phyloP scores from a whole-genome alignment of 2,797 vertebrate species.

The Danio tinwini region DNA sequence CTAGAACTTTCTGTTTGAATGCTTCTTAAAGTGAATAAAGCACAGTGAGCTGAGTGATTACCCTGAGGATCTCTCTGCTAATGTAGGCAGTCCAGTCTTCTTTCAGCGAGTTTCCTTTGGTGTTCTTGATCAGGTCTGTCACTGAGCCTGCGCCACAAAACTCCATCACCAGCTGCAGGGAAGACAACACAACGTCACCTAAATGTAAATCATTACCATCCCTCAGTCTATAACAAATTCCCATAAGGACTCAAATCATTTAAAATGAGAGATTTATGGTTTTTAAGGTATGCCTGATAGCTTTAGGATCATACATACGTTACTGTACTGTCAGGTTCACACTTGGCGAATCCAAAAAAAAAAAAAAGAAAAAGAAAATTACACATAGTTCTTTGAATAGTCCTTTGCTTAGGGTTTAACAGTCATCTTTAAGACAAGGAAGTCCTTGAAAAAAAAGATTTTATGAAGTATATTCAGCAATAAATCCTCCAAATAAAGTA shows the following conservation, averaged over 20 bases:
- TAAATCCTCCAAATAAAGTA: no score
- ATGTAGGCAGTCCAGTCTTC: slow-evolving; percentile 96
- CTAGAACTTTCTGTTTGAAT: not conserved
- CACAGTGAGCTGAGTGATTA: slow-evolving; percentile 60
- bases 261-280: not conserved
- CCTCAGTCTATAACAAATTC: not conserved
- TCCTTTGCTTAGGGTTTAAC: no score
- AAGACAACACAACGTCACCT: slow-evolving; percentile 9
- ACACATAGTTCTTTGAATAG: no score
- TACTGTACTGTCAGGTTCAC: no score
- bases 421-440: no score
- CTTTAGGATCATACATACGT: not conserved
- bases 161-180: slow-evolving; percentile 93
- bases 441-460: no score
- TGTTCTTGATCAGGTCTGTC: slow-evolving; percentile 95
- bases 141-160: slow-evolving; percentile 95
- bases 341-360: no score
- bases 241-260: not conserved
- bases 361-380: no score
- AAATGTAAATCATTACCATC: not conserved
- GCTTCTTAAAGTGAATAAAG: not conserved
- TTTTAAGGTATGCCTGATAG: not conserved
- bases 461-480: no score
- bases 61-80: slow-evolving; percentile 94
- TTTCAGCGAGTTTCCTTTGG: slow-evolving; percentile 91